Evolutionary conservation across 2,888 invertebrate species (phyloP), one percentile per base, ranked within the genome.

Genomic region (Meliscaeva auricollis): DNA sequence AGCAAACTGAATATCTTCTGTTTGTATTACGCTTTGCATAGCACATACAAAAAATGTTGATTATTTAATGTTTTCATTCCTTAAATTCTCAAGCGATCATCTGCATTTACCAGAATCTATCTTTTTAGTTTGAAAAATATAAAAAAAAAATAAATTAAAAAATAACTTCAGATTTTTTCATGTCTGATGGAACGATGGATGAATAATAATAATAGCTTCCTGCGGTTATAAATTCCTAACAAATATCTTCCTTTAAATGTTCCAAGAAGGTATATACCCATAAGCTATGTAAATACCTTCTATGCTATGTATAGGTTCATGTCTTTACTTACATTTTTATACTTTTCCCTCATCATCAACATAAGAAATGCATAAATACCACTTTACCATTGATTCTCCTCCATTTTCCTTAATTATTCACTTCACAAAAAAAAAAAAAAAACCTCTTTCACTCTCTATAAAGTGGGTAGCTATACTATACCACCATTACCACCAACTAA

Each of bases 371-470:
- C 77, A 77, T 72, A 56, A 72, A 58, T 78, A 64, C 72, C 54
- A 62, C 46, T 72, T 66, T 26, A 11, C 22, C 54, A 38, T 22
- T 38, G 60, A 44, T 56, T 32, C 35, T 44, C 50, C 44, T 60
- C 7, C 60, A 69, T 69, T 52, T 60, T 52, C 44, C 44, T 54
- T 52, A 69, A 77, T 79, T 79, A 79, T 79, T 73, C 66, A 79
- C 68, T 73, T 50, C 26, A 60, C 20, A 38, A 50, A n/a, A n/a
- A n/a, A n/a, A n/a, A n/a, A n/a, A n/a, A n/a, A n/a, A n/a, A n/a
- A 13, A 22, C 17, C 50, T 50, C 35, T 35, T 46, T n/a, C 5
- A 48, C 4, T 35, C n/a, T 22, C 32, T 50, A n/a, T 35, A 66
- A 35, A 58, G 17, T 58, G 17, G 38, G n/a, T n/a, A n/a, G n/a